phyloP scores from a whole-genome alignment of 2,113 vertebrate species.

The Megaceryle torquata region DNA sequence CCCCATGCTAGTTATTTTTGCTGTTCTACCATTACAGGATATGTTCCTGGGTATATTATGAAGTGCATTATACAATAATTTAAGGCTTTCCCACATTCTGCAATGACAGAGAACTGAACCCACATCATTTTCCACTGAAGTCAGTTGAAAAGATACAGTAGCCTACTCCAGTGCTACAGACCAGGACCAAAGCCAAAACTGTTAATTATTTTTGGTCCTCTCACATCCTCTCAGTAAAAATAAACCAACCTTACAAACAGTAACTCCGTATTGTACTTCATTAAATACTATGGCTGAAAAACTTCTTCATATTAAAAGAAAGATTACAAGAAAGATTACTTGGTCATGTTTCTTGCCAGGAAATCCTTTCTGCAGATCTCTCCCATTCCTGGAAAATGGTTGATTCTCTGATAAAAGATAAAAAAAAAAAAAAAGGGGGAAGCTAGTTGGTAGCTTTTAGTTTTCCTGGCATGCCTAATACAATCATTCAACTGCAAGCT shows the following conservation, averaged over 20 bases:
- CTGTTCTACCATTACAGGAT: not conserved
- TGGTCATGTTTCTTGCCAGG: conserved; percentile 98
- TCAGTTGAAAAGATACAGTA: not conserved
- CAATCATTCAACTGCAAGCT: not conserved
- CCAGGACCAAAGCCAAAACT: not conserved
- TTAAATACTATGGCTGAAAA: not conserved
- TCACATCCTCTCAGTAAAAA: not conserved
- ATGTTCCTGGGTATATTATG: not conserved
- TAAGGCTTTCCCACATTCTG: not conserved
- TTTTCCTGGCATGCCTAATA: not conserved
- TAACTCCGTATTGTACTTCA: not conserved
- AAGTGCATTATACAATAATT: not conserved
- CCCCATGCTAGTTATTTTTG: not conserved
- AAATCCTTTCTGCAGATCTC: conserved; percentile 99
- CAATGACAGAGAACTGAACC: not conserved
- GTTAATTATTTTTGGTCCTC: not conserved
- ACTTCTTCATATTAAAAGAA: conserved; percentile 45
- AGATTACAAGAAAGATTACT: conserved; percentile 91
- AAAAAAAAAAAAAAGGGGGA: conserved; percentile 75
- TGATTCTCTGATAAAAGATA: conserved; percentile 89
- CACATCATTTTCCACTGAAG: not conserved
- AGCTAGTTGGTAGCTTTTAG: conserved; percentile 17
- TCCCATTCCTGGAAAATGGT: conserved; percentile 99
- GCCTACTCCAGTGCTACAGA: not conserved
- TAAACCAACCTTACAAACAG: not conserved